These are phyloP conservation scores for Andrena haemorrhoa DNA, from an alignment of 2,888 invertebrate genomes.

Conservation along the genomic window DNA sequence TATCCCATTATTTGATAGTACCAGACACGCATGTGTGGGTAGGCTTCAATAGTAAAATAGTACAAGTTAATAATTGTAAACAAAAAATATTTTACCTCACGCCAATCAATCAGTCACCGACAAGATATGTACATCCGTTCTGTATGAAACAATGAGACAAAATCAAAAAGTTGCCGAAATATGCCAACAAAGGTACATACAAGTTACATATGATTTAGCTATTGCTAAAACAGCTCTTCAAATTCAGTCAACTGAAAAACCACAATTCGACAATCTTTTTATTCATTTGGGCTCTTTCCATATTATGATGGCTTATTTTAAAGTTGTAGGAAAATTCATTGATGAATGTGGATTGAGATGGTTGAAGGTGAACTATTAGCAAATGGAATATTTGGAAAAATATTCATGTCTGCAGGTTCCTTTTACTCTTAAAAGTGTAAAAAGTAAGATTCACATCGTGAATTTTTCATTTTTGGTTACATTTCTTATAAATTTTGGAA, in stretches of 20 bases:
- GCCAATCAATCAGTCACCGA: background rate
- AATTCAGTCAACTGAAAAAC: background rate
- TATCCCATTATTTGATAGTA: background rate
- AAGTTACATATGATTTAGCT: constrained; percentile 1
- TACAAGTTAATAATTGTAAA: background rate
- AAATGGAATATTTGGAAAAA: too few relatives aligned
- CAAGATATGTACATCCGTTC: background rate
- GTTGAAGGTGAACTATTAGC: constrained; percentile 64
- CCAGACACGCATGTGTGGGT: background rate
- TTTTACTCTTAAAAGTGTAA: too few relatives aligned
- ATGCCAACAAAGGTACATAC: background rate
- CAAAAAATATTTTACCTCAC: background rate
- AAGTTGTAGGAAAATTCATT: constrained; percentile 73
- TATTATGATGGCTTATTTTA: too few relatives aligned
- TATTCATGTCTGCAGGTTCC: too few relatives aligned
- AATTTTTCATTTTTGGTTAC: too few relatives aligned
- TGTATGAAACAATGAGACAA: background rate
- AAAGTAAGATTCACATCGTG: too few relatives aligned
- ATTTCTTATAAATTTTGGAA: too few relatives aligned
- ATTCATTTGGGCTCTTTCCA: too few relatives aligned
- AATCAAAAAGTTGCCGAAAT: background rate
- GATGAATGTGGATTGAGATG: constrained; percentile 67
- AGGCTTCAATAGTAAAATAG: background rate
- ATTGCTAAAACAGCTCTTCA: background rate
- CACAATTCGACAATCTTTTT: background rate